Conservation (phyloP, 92 coral and sea anemone genomes). For the Isaurus tuberculatus region DNA sequence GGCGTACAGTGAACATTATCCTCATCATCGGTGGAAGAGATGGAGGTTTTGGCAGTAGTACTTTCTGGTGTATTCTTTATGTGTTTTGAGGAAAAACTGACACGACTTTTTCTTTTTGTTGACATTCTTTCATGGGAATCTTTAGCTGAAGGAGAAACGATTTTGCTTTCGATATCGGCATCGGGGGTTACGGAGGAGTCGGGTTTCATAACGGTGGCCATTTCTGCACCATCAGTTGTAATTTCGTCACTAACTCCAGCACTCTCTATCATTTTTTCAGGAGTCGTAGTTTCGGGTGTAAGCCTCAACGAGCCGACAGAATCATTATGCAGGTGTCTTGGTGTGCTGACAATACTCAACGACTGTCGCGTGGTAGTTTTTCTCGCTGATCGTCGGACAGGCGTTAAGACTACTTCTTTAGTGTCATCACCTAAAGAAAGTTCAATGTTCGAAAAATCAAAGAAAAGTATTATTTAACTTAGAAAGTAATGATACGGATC, state of each 20-base stretch:
- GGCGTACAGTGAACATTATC: not conserved
- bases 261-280: not conserved
- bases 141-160: constrained; percentile 1
- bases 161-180: not conserved
- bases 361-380: constrained; percentile 65
- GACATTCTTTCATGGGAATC: not conserved
- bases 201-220: constrained; percentile 1
- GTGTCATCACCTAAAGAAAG: constrained; percentile 53
- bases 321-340: constrained; percentile 56
- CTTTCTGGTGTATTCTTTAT: constrained; percentile 6
- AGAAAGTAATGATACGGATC: too few relatives aligned
- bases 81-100: constrained; percentile 24
- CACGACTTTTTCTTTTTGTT: constrained; percentile 20
- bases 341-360: constrained; percentile 68
- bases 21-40: not conserved
- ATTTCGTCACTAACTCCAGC: not conserved
- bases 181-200: constrained; percentile 8
- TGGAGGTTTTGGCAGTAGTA: not conserved
- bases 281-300: constrained; percentile 62
- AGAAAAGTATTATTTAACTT: too few relatives aligned
- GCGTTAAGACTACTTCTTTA: constrained; percentile 77
- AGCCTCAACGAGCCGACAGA: constrained; percentile 68
- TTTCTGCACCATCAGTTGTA: too few relatives aligned
- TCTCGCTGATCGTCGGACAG: constrained; percentile 88
- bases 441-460: not conserved